Conservation (phyloP, 2,888 invertebrate species). For the Drosophila buzzatii region DNA sequence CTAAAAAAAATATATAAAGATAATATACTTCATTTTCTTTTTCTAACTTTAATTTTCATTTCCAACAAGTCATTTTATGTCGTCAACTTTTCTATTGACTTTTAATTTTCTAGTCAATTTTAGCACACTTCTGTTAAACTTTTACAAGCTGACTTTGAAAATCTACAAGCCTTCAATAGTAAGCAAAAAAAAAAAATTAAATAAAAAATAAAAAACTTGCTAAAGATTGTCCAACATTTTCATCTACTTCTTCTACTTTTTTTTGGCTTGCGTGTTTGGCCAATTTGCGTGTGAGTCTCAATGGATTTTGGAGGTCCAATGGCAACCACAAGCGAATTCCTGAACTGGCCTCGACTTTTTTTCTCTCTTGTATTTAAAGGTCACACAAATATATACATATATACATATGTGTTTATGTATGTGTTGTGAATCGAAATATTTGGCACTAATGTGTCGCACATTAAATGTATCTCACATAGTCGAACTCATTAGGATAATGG, state of each 20-base stretch:
- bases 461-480: conserved; percentile 49
- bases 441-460: conserved; percentile 57
- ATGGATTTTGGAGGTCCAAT: conserved; percentile 50
- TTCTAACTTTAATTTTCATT: not conserved
- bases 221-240: conserved; percentile 28
- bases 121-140: not conserved
- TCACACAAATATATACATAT: conserved; percentile 26
- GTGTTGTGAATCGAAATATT: conserved; percentile 30
- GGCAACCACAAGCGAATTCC: conserved; percentile 62
- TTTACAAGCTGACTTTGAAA: conserved; percentile 3
- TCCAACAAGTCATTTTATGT: too few relatives aligned
- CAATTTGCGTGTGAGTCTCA: conserved; percentile 75
- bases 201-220: conserved; percentile 10
- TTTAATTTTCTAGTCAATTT: not conserved
- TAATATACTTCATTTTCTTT: not conserved
- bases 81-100: not conserved
- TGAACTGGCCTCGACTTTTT: conserved; percentile 64
- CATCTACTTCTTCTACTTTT: conserved; percentile 14
- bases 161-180: conserved; percentile 12
- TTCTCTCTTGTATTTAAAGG: conserved; percentile 49
- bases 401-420: not conserved
- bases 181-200: conserved; percentile 2
- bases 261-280: conserved; percentile 63
- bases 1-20: too few relatives aligned
- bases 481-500: conserved; percentile 53